Base-by-base conservation (phyloP, 2,113 vertebrate species). In the Pungitius pungitius region DNA sequence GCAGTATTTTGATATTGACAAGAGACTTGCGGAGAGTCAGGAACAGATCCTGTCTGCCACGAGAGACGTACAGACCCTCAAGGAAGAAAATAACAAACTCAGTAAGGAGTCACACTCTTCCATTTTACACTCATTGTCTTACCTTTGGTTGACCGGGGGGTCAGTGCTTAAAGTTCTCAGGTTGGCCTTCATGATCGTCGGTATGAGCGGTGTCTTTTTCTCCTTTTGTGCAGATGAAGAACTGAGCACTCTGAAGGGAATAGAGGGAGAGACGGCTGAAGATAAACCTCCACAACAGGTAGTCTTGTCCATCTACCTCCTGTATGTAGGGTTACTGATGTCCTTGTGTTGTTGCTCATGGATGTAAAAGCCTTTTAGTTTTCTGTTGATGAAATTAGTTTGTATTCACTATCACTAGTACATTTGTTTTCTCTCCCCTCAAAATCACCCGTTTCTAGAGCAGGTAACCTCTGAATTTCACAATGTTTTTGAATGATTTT, bases 1-100 rank as follows among this genome's bases (percentile, higher is more conserved):
- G 88, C 97, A 99, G 24, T 97, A 97, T 67, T 98, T 98, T 84
- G 96, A 98, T 78, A 94, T 97, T 66, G 97, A 98, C 65, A 99
- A 96, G 79, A 94, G 95, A 30, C 90, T 97, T n/a, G 88, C 91
- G 1, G 96, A 98, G 66, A 95, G 95, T 88, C 96, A 96, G 84
- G 97, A 98, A 49, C 96, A 96, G 57, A 93, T 97, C 63, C 86
- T 98, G 64, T 92, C 92, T 24, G 93, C 96, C 85, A 96, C 96
- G 8, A 95, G 91, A 67, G 96, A 98, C 27, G 92, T 95, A 82
- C 95, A 96, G 26, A 93, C 75, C 33, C 79, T 98, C 3, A 92
- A 93, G 11, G 94, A 96, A 67, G 95, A 98, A 77, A 94, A 97
- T 18, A 88, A 88, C 68, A 96, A 94, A 54, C 94, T 97, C 17